Evolutionary conservation across 2,113 vertebrate genomes (phyloP), one percentile per base, ranked within the genome.

Genomic region (Hemiprocne comata): DNA sequence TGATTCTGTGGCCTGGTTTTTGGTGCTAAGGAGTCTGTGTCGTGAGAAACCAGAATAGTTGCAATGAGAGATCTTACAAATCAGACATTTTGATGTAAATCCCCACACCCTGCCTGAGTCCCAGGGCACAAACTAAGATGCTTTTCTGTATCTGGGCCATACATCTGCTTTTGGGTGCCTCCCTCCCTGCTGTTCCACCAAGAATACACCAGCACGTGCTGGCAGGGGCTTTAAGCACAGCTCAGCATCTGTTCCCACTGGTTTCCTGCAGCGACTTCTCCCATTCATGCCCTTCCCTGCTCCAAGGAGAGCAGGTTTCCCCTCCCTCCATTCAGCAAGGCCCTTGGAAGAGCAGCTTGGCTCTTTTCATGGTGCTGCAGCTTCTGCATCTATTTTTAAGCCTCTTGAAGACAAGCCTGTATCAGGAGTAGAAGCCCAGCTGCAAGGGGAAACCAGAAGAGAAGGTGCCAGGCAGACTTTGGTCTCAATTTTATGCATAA

Each of bases 381-480:
- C 89, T 34, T 69, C 83, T 33, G 26, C 28, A 36, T 85, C 94
- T 95, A 85, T 91, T 91, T 93, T 95, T 85, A 91, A 85, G 65
- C 60, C 65, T 76, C 48, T 36, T 11, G 79, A 72, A 58, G 67
- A 84, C 51, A 15, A 90, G 83, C 16, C 73, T 67, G 57, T 38
- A 12, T 5, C n/a, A 62, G 75, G 65, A 64, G 40, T 11, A 25
- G 44, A 64, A 81, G 65, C 54, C 44, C 60, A 81, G 85, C 85
- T 93, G 88, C 46, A 81, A 77, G 85, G 75, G 65, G 70, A 93
- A 85, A 91, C 91, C 88, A 85, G 76, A 38, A 50, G 38, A 53
- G 54, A 81, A 74, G 88, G 50, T 93, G 91, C 94, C 91, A 93
- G 73, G 88, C 70, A 91, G 88, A 93, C 84, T 81, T 48, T 24